phyloP scores from a whole-genome alignment of 2,797 vertebrate genomes.

The Arnoldichthys spilopterus region DNA sequence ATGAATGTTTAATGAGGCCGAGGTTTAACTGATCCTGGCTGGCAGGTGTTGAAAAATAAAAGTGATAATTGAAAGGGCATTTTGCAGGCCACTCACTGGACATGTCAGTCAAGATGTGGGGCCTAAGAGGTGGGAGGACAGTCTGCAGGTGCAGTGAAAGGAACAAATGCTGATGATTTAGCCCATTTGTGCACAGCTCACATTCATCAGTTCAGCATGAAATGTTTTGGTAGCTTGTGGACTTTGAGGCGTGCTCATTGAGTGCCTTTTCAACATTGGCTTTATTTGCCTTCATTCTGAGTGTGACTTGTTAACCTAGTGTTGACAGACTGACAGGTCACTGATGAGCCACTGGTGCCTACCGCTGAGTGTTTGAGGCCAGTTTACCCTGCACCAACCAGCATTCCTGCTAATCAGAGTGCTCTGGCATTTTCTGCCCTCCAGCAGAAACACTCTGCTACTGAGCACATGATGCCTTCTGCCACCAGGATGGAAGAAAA shows the following conservation, averaged over 20 bases:
- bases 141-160: background rate
- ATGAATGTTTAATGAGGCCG: slow-evolving; percentile 46
- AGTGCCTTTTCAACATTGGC: slow-evolving; percentile 1
- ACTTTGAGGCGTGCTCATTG: background rate
- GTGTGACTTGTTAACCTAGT: slow-evolving; percentile 22
- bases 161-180: background rate
- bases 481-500: slow-evolving; percentile 17
- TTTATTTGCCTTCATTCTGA: background rate
- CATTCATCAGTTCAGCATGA: background rate
- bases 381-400: background rate
- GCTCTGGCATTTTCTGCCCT: slow-evolving; percentile 26
- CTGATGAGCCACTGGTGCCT: slow-evolving; percentile 33
- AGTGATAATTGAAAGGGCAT: slow-evolving; percentile 15
- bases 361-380: slow-evolving; percentile 25
- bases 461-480: slow-evolving; percentile 27
- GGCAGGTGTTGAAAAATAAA: slow-evolving; percentile 9
- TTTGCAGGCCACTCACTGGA: background rate
- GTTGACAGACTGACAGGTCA: slow-evolving; percentile 35
- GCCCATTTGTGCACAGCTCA: background rate
- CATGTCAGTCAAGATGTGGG: background rate
- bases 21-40: slow-evolving; percentile 14
- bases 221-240: background rate
- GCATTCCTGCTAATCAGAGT: slow-evolving; percentile 39
- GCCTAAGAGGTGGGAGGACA: background rate
- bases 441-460: slow-evolving; percentile 15